Conservation (phyloP, 2,113 vertebrate genomes). For the Raphicerus campestris region DNA sequence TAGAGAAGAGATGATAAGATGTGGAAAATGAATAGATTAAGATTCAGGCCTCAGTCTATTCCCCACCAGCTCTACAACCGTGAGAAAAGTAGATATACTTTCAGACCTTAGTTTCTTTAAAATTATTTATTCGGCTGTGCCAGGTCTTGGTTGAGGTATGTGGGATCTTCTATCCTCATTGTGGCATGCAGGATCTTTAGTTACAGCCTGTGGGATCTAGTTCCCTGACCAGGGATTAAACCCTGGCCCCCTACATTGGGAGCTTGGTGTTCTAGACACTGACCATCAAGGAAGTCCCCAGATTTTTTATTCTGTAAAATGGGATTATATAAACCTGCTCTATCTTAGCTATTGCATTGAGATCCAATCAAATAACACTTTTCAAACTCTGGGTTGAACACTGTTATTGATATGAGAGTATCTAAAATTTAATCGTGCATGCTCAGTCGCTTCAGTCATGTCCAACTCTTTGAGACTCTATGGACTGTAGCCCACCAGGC, state of each 20-base stretch:
- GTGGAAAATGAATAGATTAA: neutral
- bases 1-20: neutral
- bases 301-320: neutral
- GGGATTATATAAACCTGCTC: neutral
- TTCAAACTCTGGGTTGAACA: neutral
- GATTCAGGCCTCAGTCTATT: neutral
- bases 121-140: neutral
- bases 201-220: neutral
- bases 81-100: neutral
- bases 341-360: neutral
- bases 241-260: neutral
- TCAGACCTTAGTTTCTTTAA: neutral
- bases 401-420: neutral
- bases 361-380: neutral
- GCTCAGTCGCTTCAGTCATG: neutral
- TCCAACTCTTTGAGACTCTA: rapidly evolving
- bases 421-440: neutral
- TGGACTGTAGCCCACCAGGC: neutral
- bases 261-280: neutral
- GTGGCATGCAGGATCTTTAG: neutral
- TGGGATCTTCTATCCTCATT: neutral
- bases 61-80: neutral
- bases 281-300: neutral
- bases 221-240: neutral
- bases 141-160: neutral